Evolutionary conservation across 2,888 invertebrate genomes (phyloP), one percentile per base, ranked within the genome.

Genomic region (Augiades crinisus): DNA sequence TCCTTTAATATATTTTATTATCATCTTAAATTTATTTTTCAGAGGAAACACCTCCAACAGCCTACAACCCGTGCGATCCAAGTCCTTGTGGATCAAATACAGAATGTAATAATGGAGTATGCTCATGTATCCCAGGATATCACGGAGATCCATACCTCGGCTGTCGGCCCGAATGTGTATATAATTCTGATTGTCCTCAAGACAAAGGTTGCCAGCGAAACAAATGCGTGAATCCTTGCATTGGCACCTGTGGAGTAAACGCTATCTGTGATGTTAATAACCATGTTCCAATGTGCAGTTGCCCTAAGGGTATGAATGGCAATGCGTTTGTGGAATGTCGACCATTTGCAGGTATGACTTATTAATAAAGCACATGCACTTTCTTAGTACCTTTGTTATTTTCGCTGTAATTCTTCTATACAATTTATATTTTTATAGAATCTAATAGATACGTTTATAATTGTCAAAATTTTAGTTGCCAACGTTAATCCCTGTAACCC

Each of bases 181-280:
- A 93, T 40, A 94, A 92, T 68, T 87, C 92, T 0, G 94, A 94
- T 67, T 95, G 95, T 68, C 76, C 91, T 10, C 75, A 88, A 54
- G 91, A 92, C 59, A 92, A 91, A 66, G 93, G 93, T 31, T 94
- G 94, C 62, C 89, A 92, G 58, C 78, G 90, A 65, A 92, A 93
- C 68, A 94, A 94, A 76, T 95, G 95, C 66, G 67, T 88, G n/a
- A 92, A 94, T 78, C 94, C 94, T 16, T 95, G 95, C 68, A 91
- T 92, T 38, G 93, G 93, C 59, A 93, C 93, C 6, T 95, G 95
- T 69, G 95, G 94, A 3, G 68, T 90, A 53, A 93, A 93, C 68
- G 94, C 95, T 5, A 83, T 92, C 49, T 95, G 95, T 65, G 91
- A 93, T 58, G 93, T 94, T 1, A 91, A 93, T 62, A 94, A 94